Evolutionary conservation across 2,888 invertebrate species (phyloP), one percentile per base, ranked within the genome.

Genomic region (Agriopis leucophaearia): DNA sequence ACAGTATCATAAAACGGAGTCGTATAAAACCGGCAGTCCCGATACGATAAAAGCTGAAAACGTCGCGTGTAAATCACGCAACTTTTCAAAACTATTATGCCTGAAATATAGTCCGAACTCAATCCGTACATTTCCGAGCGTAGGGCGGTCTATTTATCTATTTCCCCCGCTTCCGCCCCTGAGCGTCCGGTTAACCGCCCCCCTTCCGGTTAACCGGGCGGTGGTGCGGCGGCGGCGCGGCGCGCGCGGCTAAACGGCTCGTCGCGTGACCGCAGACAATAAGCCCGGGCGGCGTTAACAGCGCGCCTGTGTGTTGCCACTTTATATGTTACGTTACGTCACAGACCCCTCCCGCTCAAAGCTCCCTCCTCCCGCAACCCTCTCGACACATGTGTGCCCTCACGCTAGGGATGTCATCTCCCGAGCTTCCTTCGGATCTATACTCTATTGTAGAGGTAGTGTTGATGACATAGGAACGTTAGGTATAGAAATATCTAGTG

Each of bases 181-280:
- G 87, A 87, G 88, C 92, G 92, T 92, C 93, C 93, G 93, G 92
- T 93, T 92, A 93, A 93, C 93, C 93, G 89, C 91, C 93, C 91
- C 92, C 92, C 93, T 90, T 92, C 92, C 92, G 92, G 93, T 92
- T 93, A 92, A 92, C 92, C 93, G 92, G 91, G 91, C 88, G 91
- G 89, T 85, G 86, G 71, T 65, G 86, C 88, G 87, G 88, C 69
- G 69, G 88, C 85, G 85, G 86, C 84, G 87, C 86, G 86, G 89
- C 87, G 90, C 86, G 89, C 89, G 88, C 92, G 92, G 92, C 93
- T 94, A 93, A 94, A 93, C 93, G 92, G 93, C 92, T 94, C 92
- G 93, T 94, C 92, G 93, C 93, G 93, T 93, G 93, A 94, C 93
- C 93, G 92, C 93, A 94, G 93, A 93, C 93, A 94, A 94, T 94